Conservation (phyloP, 2,797 vertebrate genomes). For the Siniperca undulata region DNA sequence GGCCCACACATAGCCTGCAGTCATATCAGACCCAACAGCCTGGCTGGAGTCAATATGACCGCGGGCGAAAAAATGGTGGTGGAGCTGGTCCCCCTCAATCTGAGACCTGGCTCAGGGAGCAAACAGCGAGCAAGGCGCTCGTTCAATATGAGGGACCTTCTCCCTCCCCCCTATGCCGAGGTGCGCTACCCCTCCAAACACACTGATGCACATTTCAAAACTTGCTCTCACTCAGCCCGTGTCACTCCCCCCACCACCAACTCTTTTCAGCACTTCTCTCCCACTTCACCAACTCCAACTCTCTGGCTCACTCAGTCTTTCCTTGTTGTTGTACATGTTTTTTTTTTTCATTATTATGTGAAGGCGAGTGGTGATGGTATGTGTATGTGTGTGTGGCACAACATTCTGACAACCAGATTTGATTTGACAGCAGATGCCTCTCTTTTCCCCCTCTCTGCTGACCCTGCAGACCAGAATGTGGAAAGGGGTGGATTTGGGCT, state of each 20-base stretch:
- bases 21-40: constrained; percentile 85
- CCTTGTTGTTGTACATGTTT: constrained; percentile 48
- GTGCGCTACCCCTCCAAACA: too few species aligned
- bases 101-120: constrained; percentile 59
- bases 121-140: constrained; percentile 54
- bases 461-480: constrained; percentile 50
- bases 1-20: constrained; percentile 85
- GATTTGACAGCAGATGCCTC: constrained; percentile 64
- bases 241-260: constrained; percentile 8
- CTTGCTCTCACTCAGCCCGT: constrained; percentile 25
- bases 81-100: constrained; percentile 69
- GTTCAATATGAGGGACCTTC: constrained; percentile 63
- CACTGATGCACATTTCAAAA: constrained; percentile 46
- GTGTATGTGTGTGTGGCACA: constrained; percentile 33
- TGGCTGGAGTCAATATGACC: constrained; percentile 86
- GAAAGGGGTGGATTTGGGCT: constrained; percentile 23
- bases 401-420: constrained; percentile 55
- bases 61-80: constrained; percentile 78
- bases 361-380: constrained; percentile 23
- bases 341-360: constrained; percentile 45
- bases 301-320: constrained; percentile 38
- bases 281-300: constrained; percentile 39
- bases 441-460: constrained; percentile 43
- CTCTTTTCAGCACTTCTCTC: constrained; percentile 31
- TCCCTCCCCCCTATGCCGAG: too few species aligned